These are phyloP conservation scores for Cacoxenus indagator DNA, from an alignment of 2,888 invertebrate species.

Conservation along the genomic window DNA sequence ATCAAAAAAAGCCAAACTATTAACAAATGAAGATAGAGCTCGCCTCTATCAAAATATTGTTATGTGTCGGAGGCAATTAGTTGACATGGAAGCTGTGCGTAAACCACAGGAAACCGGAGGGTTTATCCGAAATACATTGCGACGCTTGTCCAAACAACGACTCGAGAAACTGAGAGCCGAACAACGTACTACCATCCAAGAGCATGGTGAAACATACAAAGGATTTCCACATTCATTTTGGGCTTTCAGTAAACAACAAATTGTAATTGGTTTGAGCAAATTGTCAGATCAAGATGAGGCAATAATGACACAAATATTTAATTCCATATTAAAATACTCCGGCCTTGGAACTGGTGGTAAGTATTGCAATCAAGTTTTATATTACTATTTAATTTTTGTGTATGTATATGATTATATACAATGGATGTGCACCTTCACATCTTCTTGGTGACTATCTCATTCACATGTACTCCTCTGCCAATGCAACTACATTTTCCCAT, in stretches of 20 bases:
- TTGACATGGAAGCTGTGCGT: constrained; percentile 85
- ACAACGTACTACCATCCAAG: constrained; percentile 75
- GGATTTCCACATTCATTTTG: constrained; percentile 89
- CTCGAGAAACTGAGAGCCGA: constrained; percentile 82
- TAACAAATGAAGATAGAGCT: constrained; percentile 90
- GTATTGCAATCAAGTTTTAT: too few species aligned
- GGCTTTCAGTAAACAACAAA: constrained; percentile 87
- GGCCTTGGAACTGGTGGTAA: constrained; percentile 80
- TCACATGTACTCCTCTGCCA: too few species aligned
- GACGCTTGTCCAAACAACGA: constrained; percentile 87
- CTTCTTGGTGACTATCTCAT: too few species aligned
- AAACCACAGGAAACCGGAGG: constrained; percentile 89
- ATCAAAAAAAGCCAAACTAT: constrained; percentile 76
- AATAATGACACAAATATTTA: constrained; percentile 88
- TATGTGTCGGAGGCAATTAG: constrained; percentile 84
- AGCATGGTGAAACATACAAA: constrained; percentile 87
- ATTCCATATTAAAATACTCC: constrained; percentile 89
- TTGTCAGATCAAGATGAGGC: constrained; percentile 90
- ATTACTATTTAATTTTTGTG: too few species aligned
- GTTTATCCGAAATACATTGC: constrained; percentile 88
- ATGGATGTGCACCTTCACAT: too few species aligned
- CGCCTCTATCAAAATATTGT: constrained; percentile 89
- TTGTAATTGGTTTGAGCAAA: constrained; percentile 87
- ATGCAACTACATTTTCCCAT: too few species aligned
- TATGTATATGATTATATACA: too few species aligned